These are phyloP conservation scores for Perca fluviatilis DNA, from an alignment of 2,113 vertebrate genomes.

Conservation along the genomic window DNA sequence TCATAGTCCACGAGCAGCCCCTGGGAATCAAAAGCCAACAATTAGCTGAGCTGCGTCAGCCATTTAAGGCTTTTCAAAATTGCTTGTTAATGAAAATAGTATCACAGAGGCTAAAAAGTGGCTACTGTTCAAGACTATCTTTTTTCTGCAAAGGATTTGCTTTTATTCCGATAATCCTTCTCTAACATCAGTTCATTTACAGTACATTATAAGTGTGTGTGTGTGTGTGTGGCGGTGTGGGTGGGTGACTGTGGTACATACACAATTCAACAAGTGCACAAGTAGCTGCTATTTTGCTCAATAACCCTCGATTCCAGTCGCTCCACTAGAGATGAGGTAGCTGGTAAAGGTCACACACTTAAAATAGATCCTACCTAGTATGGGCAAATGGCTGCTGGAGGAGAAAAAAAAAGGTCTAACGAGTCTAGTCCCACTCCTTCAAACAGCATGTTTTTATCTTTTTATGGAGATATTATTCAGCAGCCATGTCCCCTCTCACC, in stretches of 20 bases:
- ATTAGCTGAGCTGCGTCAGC: constrained; percentile 54
- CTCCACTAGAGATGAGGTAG: constrained; percentile 46
- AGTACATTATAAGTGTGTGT: not conserved
- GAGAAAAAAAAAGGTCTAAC: not conserved
- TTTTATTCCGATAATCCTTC: constrained; percentile 45
- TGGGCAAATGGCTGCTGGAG: constrained; percentile 38
- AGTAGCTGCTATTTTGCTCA: constrained; percentile 37
- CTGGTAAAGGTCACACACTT: constrained; percentile 68
- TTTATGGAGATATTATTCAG: constrained; percentile 76
- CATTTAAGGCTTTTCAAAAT: constrained; percentile 60
- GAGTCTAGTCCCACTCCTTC: constrained; percentile 42
- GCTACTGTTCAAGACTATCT: not conserved
- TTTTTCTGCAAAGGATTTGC: constrained; percentile 41
- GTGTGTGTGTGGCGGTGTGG: too few relatives aligned
- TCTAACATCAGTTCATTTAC: constrained; percentile 28
- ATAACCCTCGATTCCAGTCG: constrained; percentile 44
- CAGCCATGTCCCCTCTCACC: constrained; percentile 63
- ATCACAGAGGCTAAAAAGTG: constrained; percentile 35
- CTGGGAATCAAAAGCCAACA: constrained; percentile 56
- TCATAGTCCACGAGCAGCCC: constrained; percentile 42
- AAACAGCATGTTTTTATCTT: constrained; percentile 66
- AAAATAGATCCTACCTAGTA: constrained; percentile 67
- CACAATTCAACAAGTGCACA: constrained; percentile 24
- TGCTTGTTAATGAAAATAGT: constrained; percentile 55
- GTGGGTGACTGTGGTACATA: not conserved